Evolutionary conservation across 2,888 invertebrate genomes (phyloP).

Genomic region (Molanna angustata): DNA sequence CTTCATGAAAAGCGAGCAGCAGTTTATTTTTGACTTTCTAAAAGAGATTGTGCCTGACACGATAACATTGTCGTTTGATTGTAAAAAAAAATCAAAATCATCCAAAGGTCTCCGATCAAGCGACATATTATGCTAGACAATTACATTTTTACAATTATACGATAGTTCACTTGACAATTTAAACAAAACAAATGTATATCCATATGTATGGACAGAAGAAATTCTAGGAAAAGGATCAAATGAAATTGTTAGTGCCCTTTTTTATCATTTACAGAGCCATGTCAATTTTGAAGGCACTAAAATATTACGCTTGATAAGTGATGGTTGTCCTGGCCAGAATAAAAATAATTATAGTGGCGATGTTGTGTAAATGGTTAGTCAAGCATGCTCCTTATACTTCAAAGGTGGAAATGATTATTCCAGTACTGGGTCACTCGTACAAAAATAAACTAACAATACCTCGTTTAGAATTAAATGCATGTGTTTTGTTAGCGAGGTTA

Average conservation of each 20-base stretch:
- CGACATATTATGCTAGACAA: conserved; percentile 36
- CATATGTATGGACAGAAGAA: conserved; percentile 33
- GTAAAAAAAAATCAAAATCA: no score
- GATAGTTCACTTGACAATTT: conserved; percentile 34
- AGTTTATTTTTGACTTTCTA: background rate
- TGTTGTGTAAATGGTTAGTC: background rate
- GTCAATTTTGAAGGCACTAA: background rate
- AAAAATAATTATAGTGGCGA: background rate
- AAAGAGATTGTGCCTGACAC: conserved; percentile 21
- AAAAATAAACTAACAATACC: no score
- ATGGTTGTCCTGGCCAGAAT: background rate
- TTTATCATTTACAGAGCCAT: background rate
- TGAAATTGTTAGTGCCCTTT: conserved; percentile 27
- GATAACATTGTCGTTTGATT: no score
- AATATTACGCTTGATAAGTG: background rate
- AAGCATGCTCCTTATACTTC: background rate
- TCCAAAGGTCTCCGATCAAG: conserved; percentile 36
- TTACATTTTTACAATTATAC: conserved; percentile 37
- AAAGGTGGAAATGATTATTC: background rate
- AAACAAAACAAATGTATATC: conserved; percentile 32
- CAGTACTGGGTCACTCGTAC: background rate
- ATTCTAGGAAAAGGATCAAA: conserved; percentile 27
- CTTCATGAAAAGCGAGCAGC: background rate
- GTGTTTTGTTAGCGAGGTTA: no score
- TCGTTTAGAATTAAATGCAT: no score